phyloP scores from a whole-genome alignment of 2,113 vertebrate genomes.

The Ciconia stormi region DNA sequence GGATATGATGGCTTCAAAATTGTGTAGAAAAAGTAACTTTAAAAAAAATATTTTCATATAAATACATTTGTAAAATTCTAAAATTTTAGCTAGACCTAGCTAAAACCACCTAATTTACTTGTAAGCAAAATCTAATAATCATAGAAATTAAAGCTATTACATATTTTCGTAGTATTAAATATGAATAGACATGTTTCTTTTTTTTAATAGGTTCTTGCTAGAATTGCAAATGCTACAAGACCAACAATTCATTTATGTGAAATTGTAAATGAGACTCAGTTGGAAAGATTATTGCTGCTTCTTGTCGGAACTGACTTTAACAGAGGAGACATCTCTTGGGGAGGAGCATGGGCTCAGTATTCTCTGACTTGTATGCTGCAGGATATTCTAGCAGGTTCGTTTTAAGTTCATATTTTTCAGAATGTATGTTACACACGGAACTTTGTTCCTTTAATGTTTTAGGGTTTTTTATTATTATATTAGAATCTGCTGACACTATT shows the following conservation, averaged over 20 bases:
- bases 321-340: slow-evolving; percentile 97
- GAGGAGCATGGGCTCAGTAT: slow-evolving; percentile 98
- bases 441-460: not conserved
- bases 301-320: slow-evolving; percentile 98
- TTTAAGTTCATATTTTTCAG: not conserved
- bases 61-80: not conserved
- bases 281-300: slow-evolving; percentile 92
- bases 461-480: fast-evolving
- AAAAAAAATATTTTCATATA: not conserved
- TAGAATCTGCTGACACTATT: not conserved
- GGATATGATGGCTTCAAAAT: not conserved
- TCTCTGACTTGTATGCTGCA: slow-evolving; percentile 98
- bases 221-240: slow-evolving; percentile 94
- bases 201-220: slow-evolving; percentile 86
- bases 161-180: not conserved
- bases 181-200: not conserved
- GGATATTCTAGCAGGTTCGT: slow-evolving; percentile 94
- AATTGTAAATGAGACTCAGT: slow-evolving; percentile 94
- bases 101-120: not conserved
- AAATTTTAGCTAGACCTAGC: not conserved
- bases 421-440: not conserved
- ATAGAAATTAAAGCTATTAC: not conserved
- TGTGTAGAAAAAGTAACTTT: not conserved
- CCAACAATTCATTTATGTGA: slow-evolving; percentile 98
- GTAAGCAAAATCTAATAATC: not conserved